Evolutionary conservation across 2,797 vertebrate genomes (phyloP), one percentile per base, ranked within the genome.

Genomic region (Sebastes elongatus): DNA sequence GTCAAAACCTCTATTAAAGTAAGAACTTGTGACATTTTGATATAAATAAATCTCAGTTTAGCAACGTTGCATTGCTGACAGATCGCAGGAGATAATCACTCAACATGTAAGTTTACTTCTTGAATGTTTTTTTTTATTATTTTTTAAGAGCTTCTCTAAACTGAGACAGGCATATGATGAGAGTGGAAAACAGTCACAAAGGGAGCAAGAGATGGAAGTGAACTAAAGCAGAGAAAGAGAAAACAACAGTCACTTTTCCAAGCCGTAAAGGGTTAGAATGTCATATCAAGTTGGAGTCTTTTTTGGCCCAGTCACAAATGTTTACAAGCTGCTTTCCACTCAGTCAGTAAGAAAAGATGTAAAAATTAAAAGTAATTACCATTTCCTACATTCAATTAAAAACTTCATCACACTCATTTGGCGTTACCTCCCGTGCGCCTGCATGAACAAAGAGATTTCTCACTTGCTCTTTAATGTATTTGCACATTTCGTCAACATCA

Each of bases 361-460:
- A 49, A 74, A 65, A 75, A 61, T 75, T 1, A 55, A 68, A 70
- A 73, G 18, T 1, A 59, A 32, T 75, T 61, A 10, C 9, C n/a
- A 60, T 75, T 68, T 46, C 25, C n/a, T 49, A 52, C 42, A 74
- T 38, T 80, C 22, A 72, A 63, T 77, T 75, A 73, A 84, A 72
- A 65, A 71, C 38, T 20, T 78, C 66, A 28, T 85, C 52, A 38
- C 52, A 81, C 30, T 73, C 9, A 55, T 65, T 79, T n/a, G 33
- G 46, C 1, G 9, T 53, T 62, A 53, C 64, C 62, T 59, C 16
- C 53, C 46, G 13, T 65, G 66, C 2, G 5, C 52, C 71, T 30
- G 63, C 69, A 71, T 55, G 18, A 84, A 85, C 61, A 83, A 72
- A 61, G 57, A 62, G 16, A 74, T 63, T 78, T 89, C 27, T 75